These are phyloP conservation scores for Acanthisitta chloris DNA, from an alignment of 2,113 vertebrate genomes.

Conservation along the genomic window DNA sequence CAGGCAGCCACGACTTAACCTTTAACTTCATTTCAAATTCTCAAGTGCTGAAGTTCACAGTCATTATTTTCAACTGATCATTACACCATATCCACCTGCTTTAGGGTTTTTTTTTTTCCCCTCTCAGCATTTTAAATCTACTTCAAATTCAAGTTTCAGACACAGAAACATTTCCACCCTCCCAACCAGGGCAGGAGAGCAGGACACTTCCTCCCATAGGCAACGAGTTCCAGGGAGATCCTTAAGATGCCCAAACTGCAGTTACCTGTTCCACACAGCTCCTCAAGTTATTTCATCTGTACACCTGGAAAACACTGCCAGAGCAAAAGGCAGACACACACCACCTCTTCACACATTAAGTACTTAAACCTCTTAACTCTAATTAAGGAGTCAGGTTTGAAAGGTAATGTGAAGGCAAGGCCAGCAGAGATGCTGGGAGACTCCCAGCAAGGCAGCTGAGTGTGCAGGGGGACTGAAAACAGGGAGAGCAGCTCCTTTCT, in stretches of 20 bases:
- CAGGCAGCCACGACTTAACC: rapidly evolving
- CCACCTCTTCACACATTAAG: slow-evolving; percentile 16
- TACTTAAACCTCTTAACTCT: slow-evolving; percentile 50
- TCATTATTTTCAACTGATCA: not conserved
- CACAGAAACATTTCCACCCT: not conserved
- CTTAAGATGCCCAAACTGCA: not conserved
- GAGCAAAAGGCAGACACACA: not conserved
- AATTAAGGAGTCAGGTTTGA: slow-evolving; percentile 54
- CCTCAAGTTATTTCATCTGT: not conserved
- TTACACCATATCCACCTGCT: not conserved
- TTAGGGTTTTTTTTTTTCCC: no score
- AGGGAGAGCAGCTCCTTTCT: not conserved
- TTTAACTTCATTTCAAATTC: not conserved
- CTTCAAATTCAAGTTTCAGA: not conserved
- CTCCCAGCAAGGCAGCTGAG: not conserved
- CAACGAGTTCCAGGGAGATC: not conserved
- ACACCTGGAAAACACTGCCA: slow-evolving; percentile 6
- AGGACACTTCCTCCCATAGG: not conserved
- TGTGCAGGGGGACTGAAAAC: not conserved
- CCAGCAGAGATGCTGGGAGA: not conserved
- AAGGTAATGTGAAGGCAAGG: slow-evolving; percentile 47
- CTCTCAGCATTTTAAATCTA: not conserved
- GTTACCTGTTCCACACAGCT: not conserved
- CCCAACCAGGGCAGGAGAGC: not conserved
- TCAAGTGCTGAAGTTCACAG: not conserved